Evolutionary conservation across 2,888 invertebrate genomes (phyloP).

Genomic region (Drosophila limbata): DNA sequence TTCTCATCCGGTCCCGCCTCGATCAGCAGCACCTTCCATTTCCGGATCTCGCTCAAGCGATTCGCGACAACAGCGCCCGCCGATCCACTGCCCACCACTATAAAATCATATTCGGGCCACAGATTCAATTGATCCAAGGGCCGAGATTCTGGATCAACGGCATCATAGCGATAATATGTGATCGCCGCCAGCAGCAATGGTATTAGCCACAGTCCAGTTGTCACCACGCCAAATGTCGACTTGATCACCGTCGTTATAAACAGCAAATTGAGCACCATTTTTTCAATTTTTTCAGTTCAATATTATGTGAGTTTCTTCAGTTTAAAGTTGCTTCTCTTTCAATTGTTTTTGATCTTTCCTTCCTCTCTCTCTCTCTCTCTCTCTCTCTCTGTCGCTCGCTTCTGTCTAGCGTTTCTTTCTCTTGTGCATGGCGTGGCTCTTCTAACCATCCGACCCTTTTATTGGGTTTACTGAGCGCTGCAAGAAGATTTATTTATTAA

Average conservation of each 20-base stretch:
- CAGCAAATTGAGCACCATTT: constrained; percentile 91
- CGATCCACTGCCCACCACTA: constrained; percentile 94
- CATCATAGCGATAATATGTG: constrained; percentile 92
- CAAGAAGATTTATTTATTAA: constrained; percentile 9
- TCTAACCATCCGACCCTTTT: constrained; percentile 16
- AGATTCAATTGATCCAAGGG: constrained; percentile 90
- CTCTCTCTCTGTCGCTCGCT: constrained; percentile 34
- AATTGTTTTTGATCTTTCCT: not conserved
- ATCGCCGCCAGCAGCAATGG: constrained; percentile 93
- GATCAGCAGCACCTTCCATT: constrained; percentile 92
- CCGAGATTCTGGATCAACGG: constrained; percentile 92
- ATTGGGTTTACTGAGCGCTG: constrained; percentile 3
- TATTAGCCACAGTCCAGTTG: constrained; percentile 93
- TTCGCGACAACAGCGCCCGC: constrained; percentile 96
- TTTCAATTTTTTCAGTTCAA: constrained; percentile 35
- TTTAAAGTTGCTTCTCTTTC: not conserved
- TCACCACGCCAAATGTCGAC: constrained; percentile 89
- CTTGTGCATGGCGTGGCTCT: constrained; percentile 70
- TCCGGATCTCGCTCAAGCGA: constrained; percentile 90
- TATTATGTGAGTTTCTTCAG: not conserved
- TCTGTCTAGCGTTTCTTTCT: constrained; percentile 67
- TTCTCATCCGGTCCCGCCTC: constrained; percentile 96
- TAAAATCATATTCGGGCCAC: constrained; percentile 92
- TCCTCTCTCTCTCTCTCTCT: not conserved
- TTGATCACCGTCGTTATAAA: constrained; percentile 92